phyloP scores from a whole-genome alignment of 2,113 vertebrate species.

The Psittacara wagleri region DNA sequence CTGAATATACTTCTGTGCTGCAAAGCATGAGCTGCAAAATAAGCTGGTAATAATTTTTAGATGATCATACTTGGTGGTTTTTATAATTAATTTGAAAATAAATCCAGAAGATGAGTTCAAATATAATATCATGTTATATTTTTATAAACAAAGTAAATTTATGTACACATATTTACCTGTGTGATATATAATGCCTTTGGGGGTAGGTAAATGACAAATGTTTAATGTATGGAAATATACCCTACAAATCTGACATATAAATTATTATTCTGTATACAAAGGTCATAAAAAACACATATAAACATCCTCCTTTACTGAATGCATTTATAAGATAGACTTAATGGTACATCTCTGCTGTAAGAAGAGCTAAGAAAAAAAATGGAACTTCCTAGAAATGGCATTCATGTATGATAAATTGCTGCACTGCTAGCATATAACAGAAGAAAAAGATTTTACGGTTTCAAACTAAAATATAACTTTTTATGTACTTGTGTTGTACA shows the following conservation, averaged over 20 bases:
- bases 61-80: background rate
- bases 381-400: background rate
- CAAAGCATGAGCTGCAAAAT: background rate
- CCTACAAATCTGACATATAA: background rate
- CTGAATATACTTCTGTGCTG: background rate
- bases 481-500: background rate
- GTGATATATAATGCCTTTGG: background rate
- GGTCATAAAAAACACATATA: background rate
- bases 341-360: background rate
- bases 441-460: background rate
- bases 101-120: background rate
- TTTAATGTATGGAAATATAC: background rate
- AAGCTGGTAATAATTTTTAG: background rate
- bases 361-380: background rate
- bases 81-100: background rate
- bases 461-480: background rate
- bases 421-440: background rate
- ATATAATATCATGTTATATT: background rate
- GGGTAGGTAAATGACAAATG: background rate
- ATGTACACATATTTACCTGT: background rate
- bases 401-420: background rate
- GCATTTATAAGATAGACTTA: background rate
- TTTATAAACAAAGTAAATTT: background rate
- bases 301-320: background rate
- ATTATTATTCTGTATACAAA: background rate